phyloP scores from a whole-genome alignment of 2,888 invertebrate species.

The Drosophila anomelani region DNA sequence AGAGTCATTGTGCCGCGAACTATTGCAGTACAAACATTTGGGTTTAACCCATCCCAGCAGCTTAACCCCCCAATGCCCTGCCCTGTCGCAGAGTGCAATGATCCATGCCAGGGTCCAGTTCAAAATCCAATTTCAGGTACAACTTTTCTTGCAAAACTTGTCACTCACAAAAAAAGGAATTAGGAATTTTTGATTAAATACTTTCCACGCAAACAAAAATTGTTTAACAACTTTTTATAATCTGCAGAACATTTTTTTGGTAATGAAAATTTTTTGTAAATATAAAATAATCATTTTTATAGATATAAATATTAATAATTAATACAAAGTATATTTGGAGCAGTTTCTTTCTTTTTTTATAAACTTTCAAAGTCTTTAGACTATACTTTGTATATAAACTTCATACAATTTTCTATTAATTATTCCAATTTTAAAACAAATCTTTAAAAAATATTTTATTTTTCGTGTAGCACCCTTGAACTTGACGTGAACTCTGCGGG shows the following conservation, averaged over 20 bases:
- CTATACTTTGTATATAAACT: too few species aligned
- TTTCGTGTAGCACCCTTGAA: constrained; percentile 39
- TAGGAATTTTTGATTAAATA: not conserved
- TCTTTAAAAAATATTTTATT: not conserved
- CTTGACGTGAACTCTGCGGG: constrained; percentile 22
- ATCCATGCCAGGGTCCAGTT: constrained; percentile 20
- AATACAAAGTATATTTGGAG: too few species aligned
- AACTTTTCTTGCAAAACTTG: not conserved
- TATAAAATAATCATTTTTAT: not conserved
- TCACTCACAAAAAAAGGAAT: not conserved
- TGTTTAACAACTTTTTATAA: accelerated
- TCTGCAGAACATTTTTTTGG: not conserved
- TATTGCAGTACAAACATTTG: constrained; percentile 63
- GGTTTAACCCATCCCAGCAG: not conserved
- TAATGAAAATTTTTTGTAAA: accelerated
- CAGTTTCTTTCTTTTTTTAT: too few species aligned
- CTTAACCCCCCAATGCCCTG: constrained; percentile 14
- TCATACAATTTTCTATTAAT: too few species aligned
- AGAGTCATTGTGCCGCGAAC: constrained; percentile 58
- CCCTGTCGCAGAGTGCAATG: constrained; percentile 16
- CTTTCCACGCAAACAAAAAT: not conserved
- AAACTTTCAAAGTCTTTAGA: too few species aligned
- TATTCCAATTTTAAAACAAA: not conserved
- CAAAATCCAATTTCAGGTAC: constrained; percentile 52
- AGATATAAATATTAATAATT: too few species aligned